phyloP scores from a whole-genome alignment of 2,113 vertebrate genomes.

The Phaetusa simplex region DNA sequence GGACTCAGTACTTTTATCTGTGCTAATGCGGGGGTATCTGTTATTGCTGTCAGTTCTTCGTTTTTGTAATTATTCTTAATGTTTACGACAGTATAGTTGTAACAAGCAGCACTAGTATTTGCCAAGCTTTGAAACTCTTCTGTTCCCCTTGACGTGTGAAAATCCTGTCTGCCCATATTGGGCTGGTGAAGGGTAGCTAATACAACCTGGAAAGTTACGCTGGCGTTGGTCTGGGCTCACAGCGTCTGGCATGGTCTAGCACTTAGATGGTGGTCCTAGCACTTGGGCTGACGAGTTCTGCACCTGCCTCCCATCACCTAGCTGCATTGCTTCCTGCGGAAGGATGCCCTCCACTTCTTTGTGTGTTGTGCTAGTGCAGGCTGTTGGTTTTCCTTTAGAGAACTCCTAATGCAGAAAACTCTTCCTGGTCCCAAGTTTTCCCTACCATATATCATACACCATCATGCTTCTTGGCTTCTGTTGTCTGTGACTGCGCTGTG shows the following conservation, averaged over 20 bases:
- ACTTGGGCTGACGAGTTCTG: background rate
- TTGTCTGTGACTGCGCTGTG: background rate
- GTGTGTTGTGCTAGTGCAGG: background rate
- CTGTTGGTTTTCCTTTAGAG: background rate
- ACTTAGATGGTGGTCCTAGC: background rate
- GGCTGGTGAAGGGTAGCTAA: background rate
- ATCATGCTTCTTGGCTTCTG: background rate
- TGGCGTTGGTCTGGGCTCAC: accelerated
- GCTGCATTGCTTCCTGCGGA: accelerated
- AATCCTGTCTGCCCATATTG: background rate
- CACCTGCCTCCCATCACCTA: background rate
- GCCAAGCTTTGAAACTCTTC: background rate
- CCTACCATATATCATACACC: background rate
- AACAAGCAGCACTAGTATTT: background rate
- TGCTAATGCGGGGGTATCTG: background rate
- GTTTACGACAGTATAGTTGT: background rate
- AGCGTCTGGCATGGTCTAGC: background rate
- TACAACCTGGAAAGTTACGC: accelerated
- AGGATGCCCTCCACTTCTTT: background rate
- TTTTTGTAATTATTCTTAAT: background rate
- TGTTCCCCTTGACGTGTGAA: background rate
- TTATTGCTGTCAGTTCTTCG: background rate
- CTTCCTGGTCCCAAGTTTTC: background rate
- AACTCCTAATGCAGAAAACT: background rate
- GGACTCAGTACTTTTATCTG: background rate